Evolutionary conservation across 2,113 vertebrate species (phyloP).

Genomic region (Sminthopsis crassicaudata): DNA sequence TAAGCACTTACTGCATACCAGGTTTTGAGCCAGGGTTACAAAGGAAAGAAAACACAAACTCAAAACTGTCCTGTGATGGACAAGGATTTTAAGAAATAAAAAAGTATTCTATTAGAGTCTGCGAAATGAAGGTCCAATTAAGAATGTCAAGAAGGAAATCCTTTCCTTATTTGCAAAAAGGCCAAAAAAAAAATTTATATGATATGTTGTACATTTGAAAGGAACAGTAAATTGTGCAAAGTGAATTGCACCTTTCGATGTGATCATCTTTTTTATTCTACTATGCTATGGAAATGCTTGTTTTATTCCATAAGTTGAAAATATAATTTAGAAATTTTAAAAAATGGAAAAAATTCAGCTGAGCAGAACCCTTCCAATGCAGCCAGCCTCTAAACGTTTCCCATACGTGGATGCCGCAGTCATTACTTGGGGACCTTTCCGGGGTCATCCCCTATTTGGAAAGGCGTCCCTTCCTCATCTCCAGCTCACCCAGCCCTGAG

Average conservation of each 20-base stretch:
- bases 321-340: not conserved
- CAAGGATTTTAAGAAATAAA: not conserved
- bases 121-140: not conserved
- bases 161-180: not conserved
- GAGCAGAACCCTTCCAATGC: not conserved
- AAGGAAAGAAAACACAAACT: not conserved
- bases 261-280: no score
- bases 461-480: not conserved
- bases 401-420: fast-evolving
- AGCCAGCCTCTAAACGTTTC: not conserved
- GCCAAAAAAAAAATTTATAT: no score
- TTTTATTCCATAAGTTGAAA: not conserved
- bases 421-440: not conserved
- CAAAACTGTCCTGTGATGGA: not conserved
- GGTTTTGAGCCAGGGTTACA: not conserved
- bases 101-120: not conserved
- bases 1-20: not conserved
- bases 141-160: not conserved
- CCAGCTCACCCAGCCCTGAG: not conserved
- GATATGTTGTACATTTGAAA: no score
- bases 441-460: no score
- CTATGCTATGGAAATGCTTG: not conserved
- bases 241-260: no score
- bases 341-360: not conserved
- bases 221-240: no score